Evolutionary conservation across 2,797 vertebrate species (phyloP), one percentile per base, ranked within the genome.

Genomic region (Oreonectes daqikongensis): DNA sequence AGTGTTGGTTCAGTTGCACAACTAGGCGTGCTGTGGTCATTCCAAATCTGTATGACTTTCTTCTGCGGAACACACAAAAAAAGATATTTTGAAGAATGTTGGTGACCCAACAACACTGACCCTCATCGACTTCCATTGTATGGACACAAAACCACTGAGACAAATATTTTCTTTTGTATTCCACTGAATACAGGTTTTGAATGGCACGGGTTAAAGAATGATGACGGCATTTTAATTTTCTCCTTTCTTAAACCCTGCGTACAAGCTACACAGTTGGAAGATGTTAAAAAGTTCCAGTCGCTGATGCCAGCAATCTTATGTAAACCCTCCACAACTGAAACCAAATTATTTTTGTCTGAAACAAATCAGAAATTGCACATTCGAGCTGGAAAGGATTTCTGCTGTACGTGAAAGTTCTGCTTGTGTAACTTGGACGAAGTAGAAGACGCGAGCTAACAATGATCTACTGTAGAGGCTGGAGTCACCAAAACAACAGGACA

Each of bases 361-460:
- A 63, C 65, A 32, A 78, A 81, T 81, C 69, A 69, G 18, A 78
- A 81, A 78, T 80, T 70, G 60, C 32, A 74, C 55, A n/a, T 55
- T 73, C 28, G 50, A 63, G 55, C 26, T 70, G 76, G 59, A 75
- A 74, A 66, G 42, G 22, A 30, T 65, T 67, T 68, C 68, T 76
- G 60, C 46, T 24, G 5, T 30, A 71, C 52, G 35, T 53, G 52
- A 18, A 72, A 42, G 24, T 32, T 48, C 35, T 22, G 26, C 20
- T 35, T 3, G 18, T 52, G 50, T 59, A 46, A 35, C 42, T 60
- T 79, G 48, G 40, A 72, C 20, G 15, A 28, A 78, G 52, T 17
- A 30, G 9, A 61, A 61, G 15, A 32, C 61, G 14, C 8, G 32
- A 69, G 53, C 64, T 52, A 63, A 79, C 71, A 79, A 79, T 53